Conservation (phyloP, 2,888 invertebrate species). For the Chrysopilus asiliformis region DNA sequence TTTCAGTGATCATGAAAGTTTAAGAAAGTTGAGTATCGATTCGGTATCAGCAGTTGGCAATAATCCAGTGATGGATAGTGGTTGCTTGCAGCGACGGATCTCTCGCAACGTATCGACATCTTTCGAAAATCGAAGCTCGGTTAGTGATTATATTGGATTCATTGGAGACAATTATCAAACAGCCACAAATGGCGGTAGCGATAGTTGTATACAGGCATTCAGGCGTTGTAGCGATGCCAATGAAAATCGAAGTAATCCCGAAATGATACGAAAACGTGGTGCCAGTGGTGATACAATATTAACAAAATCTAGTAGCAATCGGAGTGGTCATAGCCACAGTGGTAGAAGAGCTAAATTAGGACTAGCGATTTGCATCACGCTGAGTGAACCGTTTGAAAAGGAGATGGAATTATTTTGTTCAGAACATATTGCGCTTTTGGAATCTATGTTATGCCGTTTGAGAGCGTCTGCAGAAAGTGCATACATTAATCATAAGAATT, state of each 20-base stretch:
- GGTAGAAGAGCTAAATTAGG: conserved; percentile 44
- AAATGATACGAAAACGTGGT: conserved; percentile 24
- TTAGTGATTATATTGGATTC: conserved; percentile 33
- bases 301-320: conserved; percentile 5
- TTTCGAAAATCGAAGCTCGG: conserved; percentile 33
- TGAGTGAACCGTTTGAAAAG: conserved; percentile 43
- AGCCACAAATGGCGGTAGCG: conserved; percentile 21
- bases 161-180: conserved; percentile 26
- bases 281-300: conserved; percentile 6
- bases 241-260: conserved; percentile 33
- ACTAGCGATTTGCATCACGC: conserved; percentile 49
- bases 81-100: conserved; percentile 45
- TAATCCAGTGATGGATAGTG: conserved; percentile 24
- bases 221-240: conserved; percentile 26
- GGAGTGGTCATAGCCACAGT: conserved; percentile 7
- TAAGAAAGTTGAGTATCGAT: conserved; percentile 30
- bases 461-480: conserved; percentile 52
- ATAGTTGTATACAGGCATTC: conserved; percentile 22
- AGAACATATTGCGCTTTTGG: conserved; percentile 65
- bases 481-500: conserved; percentile 39
- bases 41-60: conserved; percentile 19
- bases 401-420: conserved; percentile 60
- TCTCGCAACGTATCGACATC: conserved; percentile 42
- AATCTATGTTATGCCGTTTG: conserved; percentile 57
- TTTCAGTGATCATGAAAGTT: conserved; percentile 24